Evolutionary conservation across 1,140 invertebrate species (phyloP).

Genomic region (Drosophila prosaltans): DNA sequence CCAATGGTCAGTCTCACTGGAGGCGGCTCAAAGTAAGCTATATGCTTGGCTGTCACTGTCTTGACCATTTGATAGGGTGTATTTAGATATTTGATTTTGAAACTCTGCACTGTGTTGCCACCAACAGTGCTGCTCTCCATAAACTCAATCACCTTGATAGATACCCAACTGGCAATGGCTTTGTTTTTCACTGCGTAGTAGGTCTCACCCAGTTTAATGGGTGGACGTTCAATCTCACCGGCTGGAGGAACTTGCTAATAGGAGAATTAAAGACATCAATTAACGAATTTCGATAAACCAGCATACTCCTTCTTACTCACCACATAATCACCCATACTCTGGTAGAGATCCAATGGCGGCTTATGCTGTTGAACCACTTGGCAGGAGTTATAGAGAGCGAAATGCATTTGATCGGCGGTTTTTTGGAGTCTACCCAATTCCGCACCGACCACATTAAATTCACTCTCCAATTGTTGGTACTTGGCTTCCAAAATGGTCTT

Average conservation of each 20-base stretch:
- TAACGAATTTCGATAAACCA: background rate
- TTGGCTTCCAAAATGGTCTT: conserved; percentile 60
- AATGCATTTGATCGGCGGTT: conserved; percentile 82
- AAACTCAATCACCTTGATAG: conserved; percentile 81
- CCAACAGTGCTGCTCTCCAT: conserved; percentile 57
- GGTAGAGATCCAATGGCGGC: conserved; percentile 74
- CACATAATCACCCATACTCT: conserved; percentile 43
- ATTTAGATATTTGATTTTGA: conserved; percentile 84
- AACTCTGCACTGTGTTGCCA: conserved; percentile 76
- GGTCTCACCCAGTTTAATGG: conserved; percentile 58
- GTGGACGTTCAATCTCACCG: conserved; percentile 69
- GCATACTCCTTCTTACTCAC: conserved; percentile 9
- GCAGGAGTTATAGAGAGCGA: conserved; percentile 83
- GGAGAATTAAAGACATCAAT: background rate
- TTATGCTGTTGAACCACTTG: conserved; percentile 83
- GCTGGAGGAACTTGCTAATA: conserved; percentile 61
- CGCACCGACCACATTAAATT: conserved; percentile 43
- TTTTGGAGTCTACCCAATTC: conserved; percentile 73
- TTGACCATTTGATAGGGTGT: conserved; percentile 82
- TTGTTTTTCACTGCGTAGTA: conserved; percentile 80
- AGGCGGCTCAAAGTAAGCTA: conserved; percentile 87
- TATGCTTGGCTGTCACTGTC: conserved; percentile 85
- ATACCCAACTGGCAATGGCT: conserved; percentile 81
- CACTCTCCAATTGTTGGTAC: conserved; percentile 56
- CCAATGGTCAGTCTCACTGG: conserved; percentile 87